Evolutionary conservation across 2,888 invertebrate genomes (phyloP), one percentile per base, ranked within the genome.

Genomic region (Rhabditoides inermis): DNA sequence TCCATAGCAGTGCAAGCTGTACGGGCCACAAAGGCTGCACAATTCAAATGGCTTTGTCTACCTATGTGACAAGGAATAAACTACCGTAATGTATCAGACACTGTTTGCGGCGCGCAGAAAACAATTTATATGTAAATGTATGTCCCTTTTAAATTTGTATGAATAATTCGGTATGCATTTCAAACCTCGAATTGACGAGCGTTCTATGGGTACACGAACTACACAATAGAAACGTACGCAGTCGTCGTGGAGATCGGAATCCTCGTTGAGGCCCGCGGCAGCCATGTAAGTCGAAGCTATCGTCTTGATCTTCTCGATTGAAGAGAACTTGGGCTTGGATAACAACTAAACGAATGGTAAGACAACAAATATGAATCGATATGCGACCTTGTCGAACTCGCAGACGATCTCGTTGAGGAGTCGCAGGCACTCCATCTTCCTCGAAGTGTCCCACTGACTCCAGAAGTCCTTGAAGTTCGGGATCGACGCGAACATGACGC

Each of bases 281-380:
- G 92, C 85, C 94, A 95, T 95, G 76, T 95, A 95, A 0, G 94
- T 94, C 78, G 90, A 91, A 15, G 91, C 92, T 54, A 95, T 94
- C 0, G 94, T 95, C 79, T 95, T 95, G 50, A 95, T 95, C 79
- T 95, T 95, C 79, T 95, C 95, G 68, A 95, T 90, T 64, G 87
- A 85, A 76, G 90, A 90, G 79, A 88, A 94, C 75, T 92, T 91
- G 0, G 90, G 89, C 75, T 92, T 91, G 44, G 88, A 80, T 30
- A 95, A 81, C 35, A 95, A 79, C 88, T 88, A 81, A 51, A 64
- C 5, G 15, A 52, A 53, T 6, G 18, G 28, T 53, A 2, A 53
- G 39, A 23, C 15, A 7, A 42, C 32, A 4, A 28, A 40, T 52
- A 18, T 3, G 5, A 28, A 20, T 25, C 18, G 25, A 75, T 44